Evolutionary conservation across 2,113 vertebrate genomes (phyloP).

Genomic region (Hypocryptadius cinnamomeus): DNA sequence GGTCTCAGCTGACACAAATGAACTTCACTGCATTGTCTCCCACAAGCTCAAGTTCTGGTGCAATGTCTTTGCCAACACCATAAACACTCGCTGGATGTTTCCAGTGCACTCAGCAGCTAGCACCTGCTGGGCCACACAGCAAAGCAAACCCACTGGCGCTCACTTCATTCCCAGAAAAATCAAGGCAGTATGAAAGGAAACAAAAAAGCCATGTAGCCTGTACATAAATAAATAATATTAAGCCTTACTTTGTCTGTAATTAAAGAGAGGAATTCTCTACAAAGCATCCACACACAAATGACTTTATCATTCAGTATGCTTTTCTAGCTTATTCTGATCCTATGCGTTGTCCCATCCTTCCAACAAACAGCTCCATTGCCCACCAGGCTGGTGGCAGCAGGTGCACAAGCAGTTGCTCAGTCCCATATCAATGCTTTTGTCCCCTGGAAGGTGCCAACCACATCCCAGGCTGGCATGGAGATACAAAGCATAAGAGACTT

Average conservation of each 20-base stretch:
- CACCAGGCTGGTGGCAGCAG: background rate
- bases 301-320: background rate
- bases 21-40: background rate
- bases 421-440: background rate
- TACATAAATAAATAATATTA: background rate
- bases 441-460: background rate
- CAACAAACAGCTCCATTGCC: background rate
- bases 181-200: background rate
- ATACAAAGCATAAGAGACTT: background rate
- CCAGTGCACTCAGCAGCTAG: background rate
- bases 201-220: background rate
- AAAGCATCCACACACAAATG: background rate
- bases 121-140: background rate
- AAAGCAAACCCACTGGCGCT: background rate
- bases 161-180: background rate
- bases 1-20: background rate
- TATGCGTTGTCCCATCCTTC: background rate
- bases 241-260: background rate
- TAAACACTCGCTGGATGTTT: background rate
- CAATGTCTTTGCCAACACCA: background rate
- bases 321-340: background rate
- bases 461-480: background rate
- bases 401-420: background rate
- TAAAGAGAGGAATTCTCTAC: background rate
- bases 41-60: background rate